Evolutionary conservation across 2,113 vertebrate species (phyloP), one percentile per base, ranked within the genome.

Genomic region (Neofelis nebulosa): DNA sequence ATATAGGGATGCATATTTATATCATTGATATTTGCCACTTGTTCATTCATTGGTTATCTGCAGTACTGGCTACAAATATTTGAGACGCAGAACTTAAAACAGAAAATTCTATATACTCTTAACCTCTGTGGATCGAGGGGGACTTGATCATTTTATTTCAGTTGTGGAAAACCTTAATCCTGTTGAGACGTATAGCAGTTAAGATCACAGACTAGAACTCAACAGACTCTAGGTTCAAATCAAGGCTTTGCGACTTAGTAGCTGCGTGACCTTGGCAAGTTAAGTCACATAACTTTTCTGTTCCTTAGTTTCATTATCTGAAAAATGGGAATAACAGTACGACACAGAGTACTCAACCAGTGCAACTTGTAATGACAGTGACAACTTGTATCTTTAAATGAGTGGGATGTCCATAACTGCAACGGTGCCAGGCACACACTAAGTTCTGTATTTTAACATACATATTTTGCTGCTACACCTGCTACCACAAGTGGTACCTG

Each of bases 1-100:
- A 95, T 36, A 36, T 16, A 57, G 14, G 18, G 69, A 74, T 80
- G 23, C 10, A 41, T 69, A 84, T 50, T 50, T 89, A 27, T 63
- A 79, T 76, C 10, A 61, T 29, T 65, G 83, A 95, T 45, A 89
- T 23, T 69, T 97, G 73, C 21, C 27, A 80, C 69, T 93, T 95
- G 16, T 41, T 97, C 31, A 76, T 88, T 91, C 92, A 57, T 31
- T 29, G 52, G 66, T 88, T 68, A 93, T 84, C 81, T 89, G 61
- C 45, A 18, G 33, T 57, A 9, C 63, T 65, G 23, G 27, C 21
- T 50, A 45, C 23, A 74, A 82, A 92, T 52, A 93, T 41, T 38
- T 83, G 73, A 80, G n/a, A 52, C 12, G 95, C 29, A 84, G 94
- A 73, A 68, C 15, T 55, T 93, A 52, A 91, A 87, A 65, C 27